A percentile compares a stretch with the other conserved stretches of the same genome.
Conservation (phyloP, 2,113 vertebrate genomes). For the Nothobranchius kuhntae region DNA sequence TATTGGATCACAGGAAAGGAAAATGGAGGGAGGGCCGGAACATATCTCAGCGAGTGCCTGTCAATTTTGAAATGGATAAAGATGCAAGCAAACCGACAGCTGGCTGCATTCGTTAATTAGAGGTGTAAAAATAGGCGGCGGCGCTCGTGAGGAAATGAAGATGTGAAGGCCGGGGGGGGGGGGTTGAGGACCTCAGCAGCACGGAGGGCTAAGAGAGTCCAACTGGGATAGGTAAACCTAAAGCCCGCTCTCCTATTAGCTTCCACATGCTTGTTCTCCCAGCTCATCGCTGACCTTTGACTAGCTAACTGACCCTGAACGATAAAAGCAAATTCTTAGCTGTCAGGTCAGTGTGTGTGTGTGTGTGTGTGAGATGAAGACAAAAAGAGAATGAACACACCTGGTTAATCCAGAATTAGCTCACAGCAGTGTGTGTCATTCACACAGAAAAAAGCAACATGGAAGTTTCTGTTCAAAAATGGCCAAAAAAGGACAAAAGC, state of each 20-base stretch:
- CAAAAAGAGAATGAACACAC: constrained; percentile 31
- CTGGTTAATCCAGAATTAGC: constrained; percentile 65
- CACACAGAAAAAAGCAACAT: constrained; percentile 2
- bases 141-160: constrained; percentile 49
- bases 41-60: neutral
- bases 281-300: constrained; percentile 61
- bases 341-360: constrained; percentile 50
- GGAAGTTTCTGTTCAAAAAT: neutral
- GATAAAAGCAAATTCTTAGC: constrained; percentile 69
- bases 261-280: constrained; percentile 46
- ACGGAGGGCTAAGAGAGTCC: neutral
- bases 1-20: constrained; percentile 11
- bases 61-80: neutral
- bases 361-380: constrained; percentile 1
- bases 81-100: constrained; percentile 24
- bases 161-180: neutral
- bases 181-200: constrained; percentile 63
- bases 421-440: constrained; percentile 36
- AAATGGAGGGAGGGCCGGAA: constrained; percentile 6
- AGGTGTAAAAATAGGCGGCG: constrained; percentile 34
- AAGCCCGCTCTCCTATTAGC: constrained; percentile 25
- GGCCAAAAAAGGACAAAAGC: neutral
- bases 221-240: constrained; percentile 24
- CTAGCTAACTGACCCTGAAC: constrained; percentile 56
- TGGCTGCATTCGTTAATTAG: constrained; percentile 40